Conservation (phyloP, 2,113 vertebrate species). For the Onychorhynchus coronatus region DNA sequence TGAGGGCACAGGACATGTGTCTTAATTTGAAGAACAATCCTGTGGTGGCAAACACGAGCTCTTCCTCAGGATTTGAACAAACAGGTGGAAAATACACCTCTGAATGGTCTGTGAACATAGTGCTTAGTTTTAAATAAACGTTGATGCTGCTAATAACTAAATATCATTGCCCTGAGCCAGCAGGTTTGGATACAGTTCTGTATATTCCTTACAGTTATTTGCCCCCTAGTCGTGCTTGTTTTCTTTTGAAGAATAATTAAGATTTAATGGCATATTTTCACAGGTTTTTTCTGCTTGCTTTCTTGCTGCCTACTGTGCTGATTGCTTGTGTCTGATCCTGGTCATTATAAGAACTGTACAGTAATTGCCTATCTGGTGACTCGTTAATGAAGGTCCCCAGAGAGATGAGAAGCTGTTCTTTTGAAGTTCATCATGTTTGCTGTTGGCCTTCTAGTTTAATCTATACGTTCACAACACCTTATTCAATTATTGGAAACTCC, state of each 20-base stretch:
- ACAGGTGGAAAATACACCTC: background rate
- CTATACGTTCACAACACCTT: constrained; percentile 67
- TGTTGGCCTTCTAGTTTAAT: constrained; percentile 75
- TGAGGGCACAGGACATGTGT: accelerated
- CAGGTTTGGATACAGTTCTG: constrained; percentile 63
- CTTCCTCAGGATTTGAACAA: background rate
- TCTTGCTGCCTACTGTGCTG: constrained; percentile 77
- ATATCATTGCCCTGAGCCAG: constrained; percentile 60
- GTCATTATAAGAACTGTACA: constrained; percentile 78
- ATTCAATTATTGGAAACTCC: constrained; percentile 73
- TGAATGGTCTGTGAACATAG: constrained; percentile 5
- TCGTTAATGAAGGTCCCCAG: constrained; percentile 78
- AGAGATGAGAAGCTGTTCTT: constrained; percentile 71
- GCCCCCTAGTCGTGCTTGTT: constrained; percentile 76
- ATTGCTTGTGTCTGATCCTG: constrained; percentile 73
- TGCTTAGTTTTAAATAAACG: constrained; percentile 63
- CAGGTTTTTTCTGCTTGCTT: constrained; percentile 72
- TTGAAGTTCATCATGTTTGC: constrained; percentile 78
- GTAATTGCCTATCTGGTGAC: constrained; percentile 82
- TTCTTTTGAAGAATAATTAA: constrained; percentile 86
- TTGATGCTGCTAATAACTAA: constrained; percentile 50
- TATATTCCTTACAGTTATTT: constrained; percentile 73
- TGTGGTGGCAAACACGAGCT: background rate
- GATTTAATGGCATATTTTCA: constrained; percentile 81
- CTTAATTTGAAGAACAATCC: background rate